A percentile compares a stretch with the other conserved stretches of the same genome.
These are phyloP conservation scores for Hippoglossus stenolepis DNA, from an alignment of 2,113 vertebrate species.

Conservation along the genomic window DNA sequence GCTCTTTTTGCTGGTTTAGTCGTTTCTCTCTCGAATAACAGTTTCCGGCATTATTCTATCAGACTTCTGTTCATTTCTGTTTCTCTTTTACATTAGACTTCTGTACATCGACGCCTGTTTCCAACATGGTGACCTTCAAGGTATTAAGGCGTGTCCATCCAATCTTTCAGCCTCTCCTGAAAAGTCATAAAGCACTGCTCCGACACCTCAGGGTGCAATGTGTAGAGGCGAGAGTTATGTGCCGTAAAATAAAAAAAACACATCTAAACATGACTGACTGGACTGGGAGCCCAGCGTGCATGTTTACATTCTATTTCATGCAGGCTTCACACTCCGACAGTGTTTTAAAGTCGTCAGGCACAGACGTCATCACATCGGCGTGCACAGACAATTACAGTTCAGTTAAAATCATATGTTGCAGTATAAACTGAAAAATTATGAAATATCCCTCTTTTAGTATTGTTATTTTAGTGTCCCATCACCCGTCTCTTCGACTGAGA, in stretches of 20 bases:
- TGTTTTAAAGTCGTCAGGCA: not conserved
- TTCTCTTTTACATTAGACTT: not conserved
- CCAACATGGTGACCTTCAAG: slow-evolving; percentile 63
- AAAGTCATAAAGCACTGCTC: slow-evolving; percentile 62
- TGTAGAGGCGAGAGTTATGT: slow-evolving; percentile 53
- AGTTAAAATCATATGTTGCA: not conserved
- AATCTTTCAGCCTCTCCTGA: slow-evolving; percentile 52
- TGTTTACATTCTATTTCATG: slow-evolving; percentile 35
- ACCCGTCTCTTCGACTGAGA: not conserved
- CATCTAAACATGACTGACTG: slow-evolving; percentile 42
- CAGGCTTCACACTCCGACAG: not conserved
- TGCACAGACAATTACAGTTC: not conserved
- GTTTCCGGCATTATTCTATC: not conserved
- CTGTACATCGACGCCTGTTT: not conserved
- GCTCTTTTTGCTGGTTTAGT: not conserved
- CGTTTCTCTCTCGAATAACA: slow-evolving; percentile 9
- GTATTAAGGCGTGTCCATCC: slow-evolving; percentile 49
- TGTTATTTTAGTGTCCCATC: not conserved
- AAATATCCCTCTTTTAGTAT: not conserved
- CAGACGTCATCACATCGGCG: not conserved
- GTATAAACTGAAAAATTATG: not conserved
- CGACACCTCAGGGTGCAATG: slow-evolving; percentile 58
- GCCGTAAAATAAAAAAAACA: slow-evolving; percentile 43
- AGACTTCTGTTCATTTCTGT: not conserved
- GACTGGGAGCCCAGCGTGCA: slow-evolving; percentile 7